Conservation (phyloP, 1,140 invertebrate species). For the Leptinotarsa lineolata region DNA sequence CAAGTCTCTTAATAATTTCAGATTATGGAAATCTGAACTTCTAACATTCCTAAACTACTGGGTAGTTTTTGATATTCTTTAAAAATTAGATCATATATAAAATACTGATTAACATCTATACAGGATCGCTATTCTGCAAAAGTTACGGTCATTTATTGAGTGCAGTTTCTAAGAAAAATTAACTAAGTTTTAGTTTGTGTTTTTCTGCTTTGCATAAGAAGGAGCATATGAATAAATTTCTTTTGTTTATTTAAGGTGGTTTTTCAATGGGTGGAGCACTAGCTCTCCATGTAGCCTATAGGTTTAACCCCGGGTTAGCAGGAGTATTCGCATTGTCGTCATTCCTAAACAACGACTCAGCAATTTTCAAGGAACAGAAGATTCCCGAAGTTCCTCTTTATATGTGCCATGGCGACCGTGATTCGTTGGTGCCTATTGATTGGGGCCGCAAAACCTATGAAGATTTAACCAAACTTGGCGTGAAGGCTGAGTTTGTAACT, state of each 20-base stretch:
- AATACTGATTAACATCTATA: too few species aligned
- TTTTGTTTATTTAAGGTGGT: conserved; percentile 60
- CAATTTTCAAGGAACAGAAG: conserved; percentile 59
- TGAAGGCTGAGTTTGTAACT: conserved; percentile 59
- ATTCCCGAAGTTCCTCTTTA: conserved; percentile 46
- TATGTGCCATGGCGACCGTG: conserved; percentile 60
- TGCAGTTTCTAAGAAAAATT: too few species aligned
- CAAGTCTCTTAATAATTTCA: too few species aligned
- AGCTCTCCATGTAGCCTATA: conserved; percentile 68
- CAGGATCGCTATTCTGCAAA: too few species aligned
- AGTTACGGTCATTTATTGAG: too few species aligned
- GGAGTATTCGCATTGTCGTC: conserved; percentile 74
- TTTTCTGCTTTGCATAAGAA: too few species aligned
- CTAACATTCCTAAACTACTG: too few species aligned
- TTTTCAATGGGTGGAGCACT: conserved; percentile 79
- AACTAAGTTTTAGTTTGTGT: too few species aligned
- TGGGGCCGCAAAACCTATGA: conserved; percentile 62
- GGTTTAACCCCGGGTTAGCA: conserved; percentile 64
- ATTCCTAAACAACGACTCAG: conserved; percentile 70
- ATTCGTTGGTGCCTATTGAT: conserved; percentile 60
- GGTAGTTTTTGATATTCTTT: too few species aligned
- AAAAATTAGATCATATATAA: too few species aligned
- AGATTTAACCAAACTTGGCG: conserved; percentile 56
- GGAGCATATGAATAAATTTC: too few species aligned
- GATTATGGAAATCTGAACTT: too few species aligned